These are phyloP conservation scores for Drosophila jambulina DNA, from an alignment of 1,140 invertebrate species.

Conservation along the genomic window DNA sequence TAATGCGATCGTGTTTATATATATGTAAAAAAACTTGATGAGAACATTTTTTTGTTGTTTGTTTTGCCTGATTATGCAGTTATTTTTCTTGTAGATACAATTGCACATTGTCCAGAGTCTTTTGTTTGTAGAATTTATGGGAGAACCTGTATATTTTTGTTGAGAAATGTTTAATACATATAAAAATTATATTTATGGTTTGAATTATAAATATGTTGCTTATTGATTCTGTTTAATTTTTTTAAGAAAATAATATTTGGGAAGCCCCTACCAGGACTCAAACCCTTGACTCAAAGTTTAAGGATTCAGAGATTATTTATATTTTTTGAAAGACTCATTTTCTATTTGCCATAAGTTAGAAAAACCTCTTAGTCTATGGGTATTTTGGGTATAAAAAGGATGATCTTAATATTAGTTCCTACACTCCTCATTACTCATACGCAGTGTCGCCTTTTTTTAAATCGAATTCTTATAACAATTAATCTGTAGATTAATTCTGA, in stretches of 20 bases:
- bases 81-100: slow-evolving; percentile 22
- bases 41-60: slow-evolving; percentile 21
- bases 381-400: too few species aligned
- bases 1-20: slow-evolving; percentile 26
- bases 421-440: not conserved
- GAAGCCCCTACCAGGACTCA: too few species aligned
- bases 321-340: too few species aligned
- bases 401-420: too few species aligned
- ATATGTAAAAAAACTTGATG: slow-evolving; percentile 21
- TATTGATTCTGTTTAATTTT: too few species aligned
- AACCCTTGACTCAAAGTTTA: too few species aligned
- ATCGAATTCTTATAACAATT: not conserved
- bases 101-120: not conserved
- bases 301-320: too few species aligned
- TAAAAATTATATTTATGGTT: not conserved
- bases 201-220: too few species aligned
- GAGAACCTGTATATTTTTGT: not conserved
- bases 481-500: not conserved
- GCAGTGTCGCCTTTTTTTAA: not conserved
- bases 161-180: not conserved
- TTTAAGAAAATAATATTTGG: too few species aligned
- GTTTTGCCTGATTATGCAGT: slow-evolving; percentile 55
- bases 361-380: not conserved
- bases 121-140: slow-evolving; percentile 7
- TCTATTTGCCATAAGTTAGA: too few species aligned